Evolutionary conservation across 2,797 vertebrate species (phyloP).

Genomic region (Coracias cyanogaster): DNA sequence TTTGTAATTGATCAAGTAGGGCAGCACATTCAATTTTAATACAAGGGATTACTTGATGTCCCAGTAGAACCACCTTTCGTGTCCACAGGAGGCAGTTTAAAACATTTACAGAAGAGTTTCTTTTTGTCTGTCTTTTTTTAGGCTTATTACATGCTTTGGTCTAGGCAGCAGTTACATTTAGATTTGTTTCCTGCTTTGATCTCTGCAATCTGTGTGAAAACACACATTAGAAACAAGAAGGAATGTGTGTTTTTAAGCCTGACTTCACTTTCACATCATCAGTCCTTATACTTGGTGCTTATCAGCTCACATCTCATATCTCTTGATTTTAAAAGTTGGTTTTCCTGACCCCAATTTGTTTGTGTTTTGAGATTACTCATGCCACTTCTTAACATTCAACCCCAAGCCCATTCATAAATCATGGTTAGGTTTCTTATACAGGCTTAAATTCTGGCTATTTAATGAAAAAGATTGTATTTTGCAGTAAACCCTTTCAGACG

Average conservation of each 20-base stretch:
- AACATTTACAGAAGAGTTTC: neutral
- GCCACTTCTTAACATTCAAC: neutral
- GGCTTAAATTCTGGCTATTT: neutral
- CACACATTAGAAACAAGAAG: neutral
- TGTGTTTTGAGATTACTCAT: neutral
- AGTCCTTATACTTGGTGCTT: neutral
- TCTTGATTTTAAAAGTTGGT: neutral
- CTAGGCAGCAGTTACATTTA: neutral
- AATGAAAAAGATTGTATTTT: neutral
- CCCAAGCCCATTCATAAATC: neutral
- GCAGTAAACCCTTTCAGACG: neutral
- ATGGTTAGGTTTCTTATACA: neutral
- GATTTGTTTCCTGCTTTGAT: conserved; percentile 20
- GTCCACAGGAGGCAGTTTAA: neutral
- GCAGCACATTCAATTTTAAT: conserved; percentile 24
- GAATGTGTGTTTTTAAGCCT: neutral
- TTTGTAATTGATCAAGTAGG: conserved; percentile 4
- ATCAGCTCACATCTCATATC: neutral
- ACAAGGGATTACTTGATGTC: neutral
- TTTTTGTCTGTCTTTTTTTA: neutral
- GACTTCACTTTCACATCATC: neutral
- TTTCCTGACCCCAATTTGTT: neutral
- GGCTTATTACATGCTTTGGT: neutral
- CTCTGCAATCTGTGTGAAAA: neutral
- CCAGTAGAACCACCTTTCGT: neutral